Evolutionary conservation across 2,113 vertebrate genomes (phyloP), one percentile per base, ranked within the genome.

Genomic region (Pygoscelis adeliae): DNA sequence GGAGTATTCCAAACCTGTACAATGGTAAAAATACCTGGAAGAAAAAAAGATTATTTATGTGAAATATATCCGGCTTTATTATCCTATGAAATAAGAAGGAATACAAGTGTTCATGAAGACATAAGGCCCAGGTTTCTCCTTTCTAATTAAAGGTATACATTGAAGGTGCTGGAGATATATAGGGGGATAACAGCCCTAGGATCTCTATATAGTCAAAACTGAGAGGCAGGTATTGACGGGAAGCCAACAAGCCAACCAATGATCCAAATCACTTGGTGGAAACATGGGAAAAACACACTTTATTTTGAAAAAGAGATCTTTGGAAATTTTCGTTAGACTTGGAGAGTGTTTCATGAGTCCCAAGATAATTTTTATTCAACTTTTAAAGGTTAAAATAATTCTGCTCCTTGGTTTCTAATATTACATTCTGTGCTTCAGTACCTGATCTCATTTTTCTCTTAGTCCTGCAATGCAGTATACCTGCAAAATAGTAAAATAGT

Each of bases 181-280:
- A 2, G 2, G 4, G 5, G 2, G 5, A 15, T 11, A 56, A 12
- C 8, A 91, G 3, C 36, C 9, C 8, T 34, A 32, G 6, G 3
- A 21, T 63, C 5, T 34, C 21, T 27, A 2, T 13, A 11, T 1
- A 56, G 23, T 44, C 29, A 77, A 80, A 89, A 61, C 2, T 0
- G 1, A 38, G 13, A 81, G 12, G 3, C 20, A 55, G 10, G 4
- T 52, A 26, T 34, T 1, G 3, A 32, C 5, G 46, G 47, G 27
- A 83, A 91, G 15, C 3, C 38, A 79, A 15, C 7, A 65, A 66
- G 8, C 0, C 20, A 62, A 19, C 1, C 3, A 47, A 13, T 5
- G 2, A 3, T 6, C 8, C 50, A 22, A 84, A 89, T 25, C 5
- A 50, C 2, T 4, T 55, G 18, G 5, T 80, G 5, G 5, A 80